Evolutionary conservation across 2,797 vertebrate species (phyloP).

Genomic region (Typhlichthys eigenmanni): DNA sequence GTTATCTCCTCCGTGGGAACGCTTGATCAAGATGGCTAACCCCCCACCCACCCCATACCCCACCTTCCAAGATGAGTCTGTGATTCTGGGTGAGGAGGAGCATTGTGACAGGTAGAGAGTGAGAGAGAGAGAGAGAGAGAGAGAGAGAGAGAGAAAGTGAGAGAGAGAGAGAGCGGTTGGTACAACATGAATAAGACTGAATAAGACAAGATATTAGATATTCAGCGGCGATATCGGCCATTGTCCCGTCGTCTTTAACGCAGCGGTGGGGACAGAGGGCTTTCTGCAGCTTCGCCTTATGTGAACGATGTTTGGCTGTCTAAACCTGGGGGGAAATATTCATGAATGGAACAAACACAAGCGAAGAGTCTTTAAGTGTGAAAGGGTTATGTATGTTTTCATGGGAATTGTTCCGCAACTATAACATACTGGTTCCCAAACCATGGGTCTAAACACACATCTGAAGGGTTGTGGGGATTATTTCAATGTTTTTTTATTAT

Average conservation of each 20-base stretch:
- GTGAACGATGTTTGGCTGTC: background rate
- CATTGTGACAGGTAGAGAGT: slow-evolving; percentile 4
- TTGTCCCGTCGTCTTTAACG: slow-evolving; percentile 76
- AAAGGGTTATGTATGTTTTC: no score
- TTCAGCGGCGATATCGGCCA: slow-evolving; percentile 74
- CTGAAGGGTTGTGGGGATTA: no score
- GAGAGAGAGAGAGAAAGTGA: background rate
- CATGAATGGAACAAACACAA: no score
- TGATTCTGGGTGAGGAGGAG: slow-evolving; percentile 39
- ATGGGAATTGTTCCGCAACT: no score
- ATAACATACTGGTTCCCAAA: no score
- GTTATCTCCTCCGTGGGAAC: slow-evolving; percentile 51
- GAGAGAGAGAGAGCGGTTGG: slow-evolving; percentile 11
- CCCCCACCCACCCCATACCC: background rate
- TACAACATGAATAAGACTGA: slow-evolving; percentile 75
- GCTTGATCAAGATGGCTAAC: slow-evolving; percentile 68
- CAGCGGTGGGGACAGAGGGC: slow-evolving; percentile 56
- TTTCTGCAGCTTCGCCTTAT: no score
- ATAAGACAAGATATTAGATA: slow-evolving; percentile 69
- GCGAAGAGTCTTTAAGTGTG: no score
- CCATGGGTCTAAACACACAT: no score
- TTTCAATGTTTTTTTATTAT: no score
- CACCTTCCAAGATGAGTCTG: slow-evolving; percentile 37
- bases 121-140: slow-evolving; percentile 3
- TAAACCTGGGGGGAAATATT: background rate